Base-by-base conservation (phyloP, 2,797 vertebrate species). In the Rhynchotus rufescens region DNA sequence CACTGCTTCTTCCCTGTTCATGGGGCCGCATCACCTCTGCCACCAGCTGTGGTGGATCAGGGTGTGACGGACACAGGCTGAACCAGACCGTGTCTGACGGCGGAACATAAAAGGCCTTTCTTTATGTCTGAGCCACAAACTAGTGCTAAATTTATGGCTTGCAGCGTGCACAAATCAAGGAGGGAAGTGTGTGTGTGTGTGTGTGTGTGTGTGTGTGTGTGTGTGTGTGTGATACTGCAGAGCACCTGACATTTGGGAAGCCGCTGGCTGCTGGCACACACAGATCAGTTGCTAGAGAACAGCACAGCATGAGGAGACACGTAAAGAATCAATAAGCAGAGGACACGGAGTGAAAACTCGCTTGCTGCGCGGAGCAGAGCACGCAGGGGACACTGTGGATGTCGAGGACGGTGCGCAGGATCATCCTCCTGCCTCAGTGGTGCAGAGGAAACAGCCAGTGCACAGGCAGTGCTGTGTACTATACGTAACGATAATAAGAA, bases 391-490 rank as follows among this genome's bases (percentile, higher is more conserved):
- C n/a, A 28, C 60, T 6, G 3, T 4, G 51, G 30, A 44, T 30
- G 51, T 22, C 4, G 2, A 13, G 4, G 10, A 6, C 7, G 13
- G 2, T 2, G 22, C 4, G 9, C 4, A 51, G 2, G 61, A 30
- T 3, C 26, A 5, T 28, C 51, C 30, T 44, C 64, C 32, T 45
- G 54, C 68, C 34, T 57, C 38, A 34, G 49, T 12, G 17, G 56
- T 38, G 52, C 74, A 26, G 6, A 17, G 6, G 59, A 78, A 51
- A 15, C 28, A 49, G 68, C 64, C 9, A 26, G 15, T 38, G 54
- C 34, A 42, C 42, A 32, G 54, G 71, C 4, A 21, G 30, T 54
- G 28, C 14, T 7, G 0, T 1, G 30, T 5, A 30, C 19, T 10
- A 5, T 5, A 23, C 62, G 38, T n/a, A 4, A 23, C 25, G 19